These are phyloP conservation scores for Sepiola atlantica DNA, from an alignment of 2,888 invertebrate species.

Conservation along the genomic window DNA sequence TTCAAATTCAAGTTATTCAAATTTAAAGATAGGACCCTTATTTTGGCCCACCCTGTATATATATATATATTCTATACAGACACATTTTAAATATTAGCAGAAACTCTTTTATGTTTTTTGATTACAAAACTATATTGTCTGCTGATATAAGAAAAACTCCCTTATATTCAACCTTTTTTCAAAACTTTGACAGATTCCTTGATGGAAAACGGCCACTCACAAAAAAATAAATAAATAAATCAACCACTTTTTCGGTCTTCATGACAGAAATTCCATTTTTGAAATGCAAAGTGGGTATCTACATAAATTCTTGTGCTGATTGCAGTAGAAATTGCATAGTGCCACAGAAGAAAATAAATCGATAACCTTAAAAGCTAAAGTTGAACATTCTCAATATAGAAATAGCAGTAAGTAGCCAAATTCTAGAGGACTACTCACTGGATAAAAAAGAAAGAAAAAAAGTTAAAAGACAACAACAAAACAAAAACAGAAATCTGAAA, in stretches of 20 bases:
- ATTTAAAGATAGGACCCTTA: too few species aligned
- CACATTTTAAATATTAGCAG: background rate
- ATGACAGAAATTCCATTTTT: background rate
- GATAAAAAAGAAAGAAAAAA: background rate
- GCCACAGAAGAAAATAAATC: background rate
- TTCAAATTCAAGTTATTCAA: too few species aligned
- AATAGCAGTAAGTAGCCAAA: background rate
- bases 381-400: background rate
- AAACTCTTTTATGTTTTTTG: slow-evolving; percentile 6
- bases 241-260: background rate
- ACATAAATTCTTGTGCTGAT: background rate
- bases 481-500: background rate
- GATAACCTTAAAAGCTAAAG: too few species aligned
- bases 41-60: too few species aligned
- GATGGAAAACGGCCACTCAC: background rate
- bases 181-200: background rate
- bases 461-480: too few species aligned
- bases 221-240: background rate
- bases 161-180: background rate
- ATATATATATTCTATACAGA: background rate
- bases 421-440: background rate
- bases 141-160: too few species aligned
- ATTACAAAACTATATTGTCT: background rate
- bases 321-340: background rate
- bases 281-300: background rate